Base-by-base conservation (phyloP, 2,888 invertebrate genomes). In the Xanthia icteritia region DNA sequence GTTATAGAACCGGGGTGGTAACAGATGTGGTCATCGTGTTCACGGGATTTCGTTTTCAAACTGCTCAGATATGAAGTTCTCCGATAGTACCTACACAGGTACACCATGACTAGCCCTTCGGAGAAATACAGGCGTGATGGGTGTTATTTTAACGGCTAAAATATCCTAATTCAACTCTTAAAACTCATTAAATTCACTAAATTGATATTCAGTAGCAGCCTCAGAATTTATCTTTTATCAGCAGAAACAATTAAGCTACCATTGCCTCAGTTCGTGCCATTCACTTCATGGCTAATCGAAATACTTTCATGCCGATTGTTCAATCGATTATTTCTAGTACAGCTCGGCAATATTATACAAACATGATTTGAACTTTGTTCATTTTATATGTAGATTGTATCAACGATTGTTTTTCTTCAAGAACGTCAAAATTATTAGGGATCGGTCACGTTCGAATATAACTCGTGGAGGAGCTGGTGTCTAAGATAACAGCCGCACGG, bases 241-340 rank as follows among this genome's bases (percentile, higher is more conserved):
- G 6, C 3, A 51, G 31, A 63, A 60, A 66, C 36, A 51, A 60
- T 61, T 73, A 17, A 60, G 20, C 67, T 65, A 17, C 54, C 20
- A 48, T 81, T 81, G 63, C 69, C 39, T 54, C 66, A 27, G n/a
- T 60, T 69, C 20, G 36, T 68, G 73, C 72, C 45, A 70, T 76
- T 81, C 68, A 71, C 51, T 58, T 76, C 64, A 73, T 72, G 61
- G 71, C 39, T 74, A 81, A 85, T 73, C 56, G 51, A 63, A 74
- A 63, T 31, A 61, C 60, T 75, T 78, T 60, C 76, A 85, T 64
- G 69, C 11, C 58, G 63, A 74, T 76, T 70, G 79, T 83, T 74
- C 11, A 63, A 72, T 86, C 72, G 78, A 85, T 86, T 74, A 68
- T 79, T 86, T 82, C 72, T 65, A 68, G 63, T 76, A 42, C 45